A percentile compares a stretch with the other conserved stretches of the same genome.
These are phyloP conservation scores for Drosophila tripunctata DNA, from an alignment of 2,888 invertebrate species.

Conservation along the genomic window DNA sequence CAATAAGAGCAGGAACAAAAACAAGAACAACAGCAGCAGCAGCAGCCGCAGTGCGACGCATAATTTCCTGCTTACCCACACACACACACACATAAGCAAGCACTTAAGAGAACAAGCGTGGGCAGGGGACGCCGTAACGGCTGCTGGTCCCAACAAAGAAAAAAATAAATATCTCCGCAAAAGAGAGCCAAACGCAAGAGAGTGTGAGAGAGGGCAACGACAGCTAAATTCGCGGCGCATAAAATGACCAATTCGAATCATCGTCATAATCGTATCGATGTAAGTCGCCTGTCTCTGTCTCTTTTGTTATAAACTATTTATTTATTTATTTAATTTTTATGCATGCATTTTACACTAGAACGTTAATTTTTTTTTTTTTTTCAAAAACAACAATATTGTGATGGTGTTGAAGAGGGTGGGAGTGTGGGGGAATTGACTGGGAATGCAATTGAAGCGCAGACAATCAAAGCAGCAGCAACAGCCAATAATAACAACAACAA, in stretches of 20 bases:
- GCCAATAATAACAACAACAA: conserved; percentile 17
- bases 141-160: conserved; percentile 69
- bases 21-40: conserved; percentile 26
- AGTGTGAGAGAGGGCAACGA: conserved; percentile 51
- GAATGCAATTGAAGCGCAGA: conserved; percentile 51
- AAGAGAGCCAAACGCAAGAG: conserved; percentile 6
- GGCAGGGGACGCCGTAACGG: conserved; percentile 56
- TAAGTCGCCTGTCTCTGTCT: conserved; percentile 50
- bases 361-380: too few relatives aligned
- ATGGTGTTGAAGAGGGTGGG: neutral
- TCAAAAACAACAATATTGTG: too few relatives aligned
- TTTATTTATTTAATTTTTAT: conserved; percentile 1
- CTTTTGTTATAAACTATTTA: conserved; percentile 3
- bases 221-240: conserved; percentile 58
- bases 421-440: conserved; percentile 26
- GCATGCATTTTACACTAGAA: conserved; percentile 10
- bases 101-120: conserved; percentile 54
- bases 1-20: conserved; percentile 20
- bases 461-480: conserved; percentile 45
- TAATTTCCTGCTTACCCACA: conserved; percentile 73
- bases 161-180: conserved; percentile 60
- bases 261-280: conserved; percentile 69
- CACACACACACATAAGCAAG: conserved; percentile 22
- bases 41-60: conserved; percentile 67
- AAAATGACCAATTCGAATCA: conserved; percentile 78